phyloP scores from a whole-genome alignment of 2,113 vertebrate genomes.

The Tyrannus savana region DNA sequence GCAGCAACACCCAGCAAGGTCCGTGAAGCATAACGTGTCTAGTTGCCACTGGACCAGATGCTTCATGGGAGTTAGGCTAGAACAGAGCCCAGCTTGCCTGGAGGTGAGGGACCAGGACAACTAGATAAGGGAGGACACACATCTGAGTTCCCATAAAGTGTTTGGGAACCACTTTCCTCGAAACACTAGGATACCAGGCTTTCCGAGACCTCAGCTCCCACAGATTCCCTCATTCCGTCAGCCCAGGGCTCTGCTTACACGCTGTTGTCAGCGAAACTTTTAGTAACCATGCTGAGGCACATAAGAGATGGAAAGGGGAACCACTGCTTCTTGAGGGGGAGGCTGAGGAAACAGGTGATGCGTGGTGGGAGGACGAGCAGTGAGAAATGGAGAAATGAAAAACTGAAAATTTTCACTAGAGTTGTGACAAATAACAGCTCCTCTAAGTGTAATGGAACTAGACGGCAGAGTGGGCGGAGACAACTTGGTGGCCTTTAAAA shows the following conservation, averaged over 20 bases:
- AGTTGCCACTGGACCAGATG: background rate
- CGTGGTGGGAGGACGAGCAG: background rate
- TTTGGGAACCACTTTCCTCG: background rate
- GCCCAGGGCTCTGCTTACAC: background rate
- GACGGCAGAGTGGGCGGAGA: background rate
- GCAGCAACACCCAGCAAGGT: background rate
- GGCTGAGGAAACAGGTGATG: conserved; percentile 44
- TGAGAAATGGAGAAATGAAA: conserved; percentile 68
- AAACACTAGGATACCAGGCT: background rate
- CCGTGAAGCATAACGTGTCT: background rate
- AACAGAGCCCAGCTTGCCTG: background rate
- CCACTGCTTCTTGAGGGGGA: conserved; percentile 42
- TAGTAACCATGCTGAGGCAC: background rate
- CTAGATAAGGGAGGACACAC: background rate
- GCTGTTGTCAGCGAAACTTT: background rate
- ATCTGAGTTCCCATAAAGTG: background rate
- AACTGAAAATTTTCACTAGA: conserved; percentile 31
- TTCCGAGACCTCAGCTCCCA: background rate
- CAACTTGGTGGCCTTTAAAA: background rate
- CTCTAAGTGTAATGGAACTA: conserved; percentile 11
- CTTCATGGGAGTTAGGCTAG: background rate
- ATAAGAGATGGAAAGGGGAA: conserved; percentile 55
- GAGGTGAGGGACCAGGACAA: background rate
- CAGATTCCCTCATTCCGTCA: background rate
- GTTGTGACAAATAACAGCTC: background rate